Percentiles rank a stretch among this genome's conserved stretches.
These are phyloP conservation scores for Hydrozoanthus gracilis DNA, from an alignment of 92 coral and sea anemone species.

Conservation along the genomic window DNA sequence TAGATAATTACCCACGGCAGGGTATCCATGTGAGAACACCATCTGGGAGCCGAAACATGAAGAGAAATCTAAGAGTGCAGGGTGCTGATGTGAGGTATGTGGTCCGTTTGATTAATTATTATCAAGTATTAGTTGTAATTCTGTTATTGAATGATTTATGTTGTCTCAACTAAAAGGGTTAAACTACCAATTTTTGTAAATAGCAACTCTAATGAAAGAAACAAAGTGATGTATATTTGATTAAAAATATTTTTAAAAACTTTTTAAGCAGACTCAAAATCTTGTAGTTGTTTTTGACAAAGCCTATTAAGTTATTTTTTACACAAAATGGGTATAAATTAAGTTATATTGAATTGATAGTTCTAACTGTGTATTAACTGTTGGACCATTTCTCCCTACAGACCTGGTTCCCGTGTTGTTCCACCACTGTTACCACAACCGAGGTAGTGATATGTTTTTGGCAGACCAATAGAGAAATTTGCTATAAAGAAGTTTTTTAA, in stretches of 20 bases:
- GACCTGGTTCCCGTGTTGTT: conserved; percentile 84
- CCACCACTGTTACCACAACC: conserved; percentile 96
- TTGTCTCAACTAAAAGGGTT: no score
- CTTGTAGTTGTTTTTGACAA: no score
- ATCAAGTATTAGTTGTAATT: neutral
- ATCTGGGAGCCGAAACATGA: conserved; percentile 83
- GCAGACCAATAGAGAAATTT: neutral
- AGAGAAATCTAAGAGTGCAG: conserved; percentile 90
- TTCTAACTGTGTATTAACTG: no score
- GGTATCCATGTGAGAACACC: conserved; percentile 92
- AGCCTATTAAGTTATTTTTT: neutral
- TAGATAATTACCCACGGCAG: no score
- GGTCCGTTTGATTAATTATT: neutral
- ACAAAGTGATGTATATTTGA: no score
- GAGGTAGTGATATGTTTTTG: conserved; percentile 59
- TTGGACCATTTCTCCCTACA: conserved; percentile 15
- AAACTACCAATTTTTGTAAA: no score
- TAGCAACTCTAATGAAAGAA: no score
- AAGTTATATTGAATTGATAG: no score
- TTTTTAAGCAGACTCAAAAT: no score
- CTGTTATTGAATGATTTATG: no score
- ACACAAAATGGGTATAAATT: neutral
- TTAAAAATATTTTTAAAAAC: no score
- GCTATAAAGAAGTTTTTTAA: neutral
- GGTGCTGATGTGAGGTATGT: conserved; percentile 85